phyloP scores from a whole-genome alignment of 2,888 invertebrate species.

The Eilema sororculum region DNA sequence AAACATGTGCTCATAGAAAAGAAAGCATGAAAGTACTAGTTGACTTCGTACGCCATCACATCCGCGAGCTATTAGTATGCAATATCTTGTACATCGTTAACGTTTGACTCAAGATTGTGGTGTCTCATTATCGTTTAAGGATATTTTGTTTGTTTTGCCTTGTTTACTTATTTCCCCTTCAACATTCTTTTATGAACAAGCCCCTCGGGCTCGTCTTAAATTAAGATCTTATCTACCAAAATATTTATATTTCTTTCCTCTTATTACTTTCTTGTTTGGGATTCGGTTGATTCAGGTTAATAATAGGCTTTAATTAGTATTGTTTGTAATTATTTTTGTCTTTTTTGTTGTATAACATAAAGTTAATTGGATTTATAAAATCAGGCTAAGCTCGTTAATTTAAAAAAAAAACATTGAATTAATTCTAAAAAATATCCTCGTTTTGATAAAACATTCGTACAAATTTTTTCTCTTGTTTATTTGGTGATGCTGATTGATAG shows the following conservation, averaged over 20 bases:
- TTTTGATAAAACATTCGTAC: neutral
- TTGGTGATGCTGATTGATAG: neutral
- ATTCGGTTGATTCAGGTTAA: constrained; percentile 46
- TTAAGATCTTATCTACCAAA: constrained; percentile 51
- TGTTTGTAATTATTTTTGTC: constrained; percentile 21
- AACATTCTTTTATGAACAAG: constrained; percentile 51
- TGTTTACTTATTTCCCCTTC: constrained; percentile 47
- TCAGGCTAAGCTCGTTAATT: neutral
- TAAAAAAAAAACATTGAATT: neutral
- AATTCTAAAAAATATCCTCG: neutral
- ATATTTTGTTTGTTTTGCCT: constrained; percentile 51
- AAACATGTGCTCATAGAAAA: neutral
- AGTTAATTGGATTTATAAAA: constrained; percentile 9
- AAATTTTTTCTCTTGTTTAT: no score
- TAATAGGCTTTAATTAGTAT: constrained; percentile 44
- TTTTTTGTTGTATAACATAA: constrained; percentile 20
- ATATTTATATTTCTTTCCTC: constrained; percentile 50
- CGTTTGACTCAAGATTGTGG: constrained; percentile 53
- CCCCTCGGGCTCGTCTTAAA: constrained; percentile 49
- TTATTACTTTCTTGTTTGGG: constrained; percentile 34
- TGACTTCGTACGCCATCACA: neutral
- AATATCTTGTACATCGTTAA: constrained; percentile 40
- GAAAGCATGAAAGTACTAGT: neutral
- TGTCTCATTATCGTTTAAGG: constrained; percentile 65
- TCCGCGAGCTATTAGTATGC: constrained; percentile 33